Evolutionary conservation across 2,888 invertebrate genomes (phyloP), one percentile per base, ranked within the genome.

Genomic region (Cacoxenus indagator): DNA sequence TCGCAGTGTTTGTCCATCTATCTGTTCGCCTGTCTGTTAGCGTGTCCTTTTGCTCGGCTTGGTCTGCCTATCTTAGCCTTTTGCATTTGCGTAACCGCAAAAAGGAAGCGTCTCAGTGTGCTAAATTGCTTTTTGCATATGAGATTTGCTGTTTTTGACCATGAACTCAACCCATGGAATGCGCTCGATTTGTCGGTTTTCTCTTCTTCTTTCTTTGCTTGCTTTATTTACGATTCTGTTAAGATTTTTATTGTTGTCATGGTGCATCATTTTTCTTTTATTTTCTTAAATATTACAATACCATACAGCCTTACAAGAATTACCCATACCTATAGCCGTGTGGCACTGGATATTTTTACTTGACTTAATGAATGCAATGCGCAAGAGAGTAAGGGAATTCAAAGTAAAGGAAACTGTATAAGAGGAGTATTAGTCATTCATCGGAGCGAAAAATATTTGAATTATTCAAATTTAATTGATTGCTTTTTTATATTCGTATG

Each of bases 41-140:
- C 37, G 8, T 2, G 9, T 5, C 8, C 37, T 11, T 37, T 37
- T 37, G 8, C 9, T 14, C 37, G 26, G 14, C 4, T 27, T 57
- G 57, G 57, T 14, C 27, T 29, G 57, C 17, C 57, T 29, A 57
- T 57, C 57, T 26, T 27, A 29, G n/a, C n/a, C 57, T 26, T 57
- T 26, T 54, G 57, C 26, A 48, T 19, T 6, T 17, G 48, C 48
- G n/a, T 48, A 19, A 19, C 48, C 48, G n/a, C 48, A 48, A 14
- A 48, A 48, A 6, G 17, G 17, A 14, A 48, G 17, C 6, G 17
- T n/a, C 48, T 1, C 11, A n/a, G 17, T 37, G 2, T 57, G 57
- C 26, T 6, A 57, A 26, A 57, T 57, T 57, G 57, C 57, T 57
- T 57, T 55, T 57, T 57, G 57, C 57, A 57, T 57, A n/a, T 57